Conservation (phyloP, 2,888 invertebrate species). For the Proisotoma minuta region DNA sequence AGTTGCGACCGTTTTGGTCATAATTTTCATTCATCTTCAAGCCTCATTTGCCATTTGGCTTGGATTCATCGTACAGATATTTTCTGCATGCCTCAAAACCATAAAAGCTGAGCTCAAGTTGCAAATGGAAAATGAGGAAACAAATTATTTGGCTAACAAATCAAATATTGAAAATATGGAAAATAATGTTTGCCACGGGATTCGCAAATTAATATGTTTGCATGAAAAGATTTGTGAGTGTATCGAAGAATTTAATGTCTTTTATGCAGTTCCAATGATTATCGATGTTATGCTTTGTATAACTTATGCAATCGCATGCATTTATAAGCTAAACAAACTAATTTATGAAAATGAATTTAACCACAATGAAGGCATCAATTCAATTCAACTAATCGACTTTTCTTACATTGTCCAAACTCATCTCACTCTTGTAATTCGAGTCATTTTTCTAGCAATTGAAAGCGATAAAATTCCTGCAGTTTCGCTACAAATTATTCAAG, state of each 20-base stretch:
- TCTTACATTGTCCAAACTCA: too few relatives aligned
- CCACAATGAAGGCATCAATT: too few relatives aligned
- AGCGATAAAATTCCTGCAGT: too few relatives aligned
- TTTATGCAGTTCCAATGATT: neutral
- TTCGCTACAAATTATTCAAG: neutral
- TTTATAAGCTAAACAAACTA: constrained; percentile 2
- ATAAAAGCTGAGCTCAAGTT: neutral
- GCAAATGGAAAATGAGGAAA: neutral
- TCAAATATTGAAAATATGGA: neutral
- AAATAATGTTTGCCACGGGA: neutral
- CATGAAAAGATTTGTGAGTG: neutral
- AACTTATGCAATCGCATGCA: neutral
- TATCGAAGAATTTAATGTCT: constrained; percentile 2
- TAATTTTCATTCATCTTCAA: neutral
- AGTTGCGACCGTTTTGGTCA: neutral
- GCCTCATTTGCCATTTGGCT: neutral
- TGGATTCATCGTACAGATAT: constrained; percentile 3
- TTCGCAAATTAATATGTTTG: neutral
- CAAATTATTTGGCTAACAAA: neutral
- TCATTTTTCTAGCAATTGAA: too few relatives aligned
- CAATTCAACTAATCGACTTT: too few relatives aligned
- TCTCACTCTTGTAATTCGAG: too few relatives aligned
- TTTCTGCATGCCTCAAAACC: neutral
- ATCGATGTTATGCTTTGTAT: constrained; percentile 2
- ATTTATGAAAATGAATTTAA: neutral